phyloP scores from a whole-genome alignment of 2,113 vertebrate species.

The Callipepla squamata region DNA sequence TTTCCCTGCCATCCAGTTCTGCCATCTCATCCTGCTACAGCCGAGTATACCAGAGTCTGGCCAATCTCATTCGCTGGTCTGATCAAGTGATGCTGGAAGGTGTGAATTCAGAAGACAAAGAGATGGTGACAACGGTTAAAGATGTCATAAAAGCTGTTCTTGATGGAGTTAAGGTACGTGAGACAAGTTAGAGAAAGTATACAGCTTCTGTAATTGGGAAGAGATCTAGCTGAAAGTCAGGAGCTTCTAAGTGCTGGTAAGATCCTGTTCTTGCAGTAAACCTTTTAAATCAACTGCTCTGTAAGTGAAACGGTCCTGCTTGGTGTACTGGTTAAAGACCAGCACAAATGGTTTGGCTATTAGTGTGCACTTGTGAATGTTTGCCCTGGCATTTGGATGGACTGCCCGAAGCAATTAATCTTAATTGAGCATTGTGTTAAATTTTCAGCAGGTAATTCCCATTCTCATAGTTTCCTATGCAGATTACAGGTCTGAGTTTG shows the following conservation, averaged over 20 bases:
- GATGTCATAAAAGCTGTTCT: slow-evolving; percentile 96
- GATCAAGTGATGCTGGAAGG: slow-evolving; percentile 98
- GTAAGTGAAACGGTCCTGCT: neutral
- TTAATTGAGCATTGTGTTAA: neutral
- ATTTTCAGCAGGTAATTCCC: neutral
- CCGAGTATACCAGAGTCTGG: slow-evolving; percentile 95
- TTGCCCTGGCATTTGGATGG: neutral
- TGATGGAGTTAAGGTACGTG: slow-evolving; percentile 94
- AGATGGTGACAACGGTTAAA: slow-evolving; percentile 90
- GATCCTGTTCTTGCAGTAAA: neutral
- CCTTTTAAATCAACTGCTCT: neutral
- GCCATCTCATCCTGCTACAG: slow-evolving; percentile 95
- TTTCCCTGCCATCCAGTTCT: slow-evolving; percentile 76
- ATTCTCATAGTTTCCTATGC: neutral
- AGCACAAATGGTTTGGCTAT: neutral
- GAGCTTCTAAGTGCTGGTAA: neutral
- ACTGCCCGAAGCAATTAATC: neutral
- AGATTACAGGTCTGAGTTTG: neutral
- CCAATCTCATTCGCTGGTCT: slow-evolving; percentile 97
- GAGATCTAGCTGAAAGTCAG: neutral
- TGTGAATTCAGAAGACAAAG: slow-evolving; percentile 94
- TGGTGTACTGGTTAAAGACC: neutral
- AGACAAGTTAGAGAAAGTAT: neutral
- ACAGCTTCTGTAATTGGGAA: neutral
- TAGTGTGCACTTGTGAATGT: neutral